phyloP scores from a whole-genome alignment of 2,113 vertebrate genomes.

The Argyrosomus japonicus region DNA sequence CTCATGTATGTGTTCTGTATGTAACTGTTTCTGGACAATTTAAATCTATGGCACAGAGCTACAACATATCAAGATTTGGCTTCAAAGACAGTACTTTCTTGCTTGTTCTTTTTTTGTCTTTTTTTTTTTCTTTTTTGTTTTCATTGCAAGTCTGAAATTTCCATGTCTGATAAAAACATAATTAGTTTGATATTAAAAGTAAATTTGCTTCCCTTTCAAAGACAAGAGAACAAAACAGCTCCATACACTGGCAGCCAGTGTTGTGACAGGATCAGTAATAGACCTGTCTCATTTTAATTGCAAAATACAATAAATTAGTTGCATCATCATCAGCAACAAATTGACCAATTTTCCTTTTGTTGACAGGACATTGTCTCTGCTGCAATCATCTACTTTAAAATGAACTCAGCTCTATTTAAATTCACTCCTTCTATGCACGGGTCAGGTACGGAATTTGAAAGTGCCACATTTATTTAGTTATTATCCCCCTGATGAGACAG shows the following conservation, averaged over 20 bases:
- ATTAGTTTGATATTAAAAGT: slow-evolving; percentile 36
- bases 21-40: not conserved
- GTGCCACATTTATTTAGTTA: slow-evolving; percentile 36
- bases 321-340: slow-evolving; percentile 64
- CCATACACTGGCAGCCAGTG: not conserved
- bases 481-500: slow-evolving; percentile 8
- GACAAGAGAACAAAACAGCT: slow-evolving; percentile 25
- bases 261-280: slow-evolving; percentile 49
- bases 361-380: slow-evolving; percentile 43
- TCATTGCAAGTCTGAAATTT: not conserved
- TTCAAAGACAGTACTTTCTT: not conserved
- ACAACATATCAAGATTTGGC: not conserved
- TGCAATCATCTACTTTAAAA: slow-evolving; percentile 64
- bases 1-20: not conserved
- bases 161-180: slow-evolving; percentile 3
- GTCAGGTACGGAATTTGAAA: slow-evolving; percentile 44
- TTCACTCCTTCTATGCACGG: slow-evolving; percentile 33
- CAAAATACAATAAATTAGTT: slow-evolving; percentile 62
- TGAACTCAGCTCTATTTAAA: slow-evolving; percentile 47
- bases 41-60: too few species aligned
- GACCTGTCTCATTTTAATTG: slow-evolving; percentile 70
- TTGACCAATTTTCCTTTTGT: slow-evolving; percentile 72
- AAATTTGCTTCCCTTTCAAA: slow-evolving; percentile 34
- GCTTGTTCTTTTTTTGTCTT: not conserved
- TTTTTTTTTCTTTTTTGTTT: too few species aligned